Evolutionary conservation across 2,888 invertebrate species (phyloP), one percentile per base, ranked within the genome.

Genomic region (Panopea generosa): DNA sequence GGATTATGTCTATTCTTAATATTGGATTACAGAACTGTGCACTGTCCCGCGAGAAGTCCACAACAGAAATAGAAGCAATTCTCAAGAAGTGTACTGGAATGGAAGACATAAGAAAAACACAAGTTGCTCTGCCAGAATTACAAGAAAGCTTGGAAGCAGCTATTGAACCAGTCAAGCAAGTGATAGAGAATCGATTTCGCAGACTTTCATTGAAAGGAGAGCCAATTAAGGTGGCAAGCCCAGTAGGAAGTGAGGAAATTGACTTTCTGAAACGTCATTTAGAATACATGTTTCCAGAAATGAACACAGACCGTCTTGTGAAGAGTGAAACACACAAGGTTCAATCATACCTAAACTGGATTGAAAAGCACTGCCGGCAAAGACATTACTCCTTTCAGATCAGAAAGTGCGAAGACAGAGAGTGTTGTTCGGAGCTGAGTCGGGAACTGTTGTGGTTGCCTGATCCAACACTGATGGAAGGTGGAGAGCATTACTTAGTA

Each of bases 1-100:
- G 77, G 18, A 47, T 73, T 1, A 77, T 77, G 72, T 55, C 65
- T 14, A 43, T 77, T 16, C 26, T 77, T 7, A 73, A 77, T 33
- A 29, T 38, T 20, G 72, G 77, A 0, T 38, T 72, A 6, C 77
- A 71, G 43, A 77, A 72, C 26, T 50, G 55, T 40, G 18, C 71
- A n/a, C n/a, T 38, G 16, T 24, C 26, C 20, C 24, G 62, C 20
- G 38, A 52, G 18, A 47, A 47, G 26, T 14, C 16, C 14, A 14
- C 1, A 33, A 60, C 50, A 4, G 59, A 57, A 16, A 14, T 22
- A 2, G 70, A 71, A 24, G 43, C 18, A 20, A 2, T 4, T 1
- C 27, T 77, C 2, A 67, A 59, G 11, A 57, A 20, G 1, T 63
- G 59, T 16, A 50, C 11, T 14, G 24, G 22, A n/a, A 77, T 77